Base-by-base conservation (phyloP, 2,888 invertebrate species). In the Isotomurus palustris region DNA sequence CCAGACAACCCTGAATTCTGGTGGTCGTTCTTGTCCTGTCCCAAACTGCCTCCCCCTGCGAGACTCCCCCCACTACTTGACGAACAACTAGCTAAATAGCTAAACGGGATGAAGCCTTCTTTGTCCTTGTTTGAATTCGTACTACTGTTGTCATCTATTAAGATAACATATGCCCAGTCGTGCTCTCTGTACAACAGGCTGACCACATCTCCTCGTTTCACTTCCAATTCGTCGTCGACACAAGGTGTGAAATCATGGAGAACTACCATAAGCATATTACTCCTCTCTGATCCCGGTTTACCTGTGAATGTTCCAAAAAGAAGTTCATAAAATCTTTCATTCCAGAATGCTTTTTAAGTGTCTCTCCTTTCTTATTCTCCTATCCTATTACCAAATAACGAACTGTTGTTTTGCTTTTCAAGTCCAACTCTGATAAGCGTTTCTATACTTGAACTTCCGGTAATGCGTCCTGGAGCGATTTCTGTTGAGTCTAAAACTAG, bases 151-250 rank as follows among this genome's bases (percentile, higher is more conserved):
- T 35, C 36, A 2, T 56, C 60, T 2, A 52, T 64, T 51, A 91
- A 81, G 73, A 94, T 91, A 1, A 95, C 93, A 77, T 95, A 95
- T 8, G 93, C 92, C 95, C 95, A 95, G 76, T 95, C 94, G 74
- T 94, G 93, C 76, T 95, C 95, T 69, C 92, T 82, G 76, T 95
- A 95, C 62, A 95, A 78, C 62, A 94, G 52, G 28, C 54, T 54
- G 2, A 64, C 64, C 14, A 83, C 83, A 77, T 90, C 91, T 51
- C 95, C 94, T 51, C 93, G 81, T 76, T 86, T 87, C 51, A 88
- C 88, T 79, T 91, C 89, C 43, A 95, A 79, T 48, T 69, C 69
- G 56, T 69, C 64, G 45, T 59, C 58, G 1, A 93, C 94, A 74
- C 93, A 93, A 0, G 94, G 93, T 14, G 88, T 88, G 75, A 95